Percentiles rank a stretch among this genome's conserved stretches.
phyloP scores from a whole-genome alignment of 1,140 invertebrate genomes.

The Zaprionus capensis region DNA sequence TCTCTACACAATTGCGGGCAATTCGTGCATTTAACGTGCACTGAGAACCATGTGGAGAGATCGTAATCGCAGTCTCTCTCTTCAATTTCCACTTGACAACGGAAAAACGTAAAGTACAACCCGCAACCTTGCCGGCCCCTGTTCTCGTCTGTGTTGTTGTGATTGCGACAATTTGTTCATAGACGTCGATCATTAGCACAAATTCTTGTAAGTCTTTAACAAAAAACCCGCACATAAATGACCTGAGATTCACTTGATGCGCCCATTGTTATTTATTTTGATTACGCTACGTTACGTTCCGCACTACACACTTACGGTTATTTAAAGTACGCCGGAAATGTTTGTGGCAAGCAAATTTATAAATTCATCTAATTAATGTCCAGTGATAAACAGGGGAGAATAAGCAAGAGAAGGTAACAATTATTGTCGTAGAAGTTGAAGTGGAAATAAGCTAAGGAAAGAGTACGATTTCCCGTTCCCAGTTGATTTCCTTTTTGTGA shows the following conservation, averaged over 20 bases:
- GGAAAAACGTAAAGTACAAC: background rate
- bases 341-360: slow-evolving; percentile 67
- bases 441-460: background rate
- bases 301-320: slow-evolving; percentile 22
- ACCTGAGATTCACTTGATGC: slow-evolving; percentile 27
- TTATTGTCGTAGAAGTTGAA: background rate
- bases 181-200: slow-evolving; percentile 76
- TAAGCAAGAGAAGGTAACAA: background rate
- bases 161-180: slow-evolving; percentile 77
- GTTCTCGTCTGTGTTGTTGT: slow-evolving; percentile 31
- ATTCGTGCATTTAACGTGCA: slow-evolving; percentile 56
- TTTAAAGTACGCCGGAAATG: slow-evolving; percentile 48
- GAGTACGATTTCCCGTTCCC: no score
- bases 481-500: no score
- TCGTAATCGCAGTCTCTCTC: slow-evolving; percentile 37
- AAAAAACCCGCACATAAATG: slow-evolving; percentile 15
- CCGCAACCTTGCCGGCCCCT: background rate
- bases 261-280: slow-evolving; percentile 42
- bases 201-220: slow-evolving; percentile 70
- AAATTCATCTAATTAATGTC: slow-evolving; percentile 55
- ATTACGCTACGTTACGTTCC: slow-evolving; percentile 13
- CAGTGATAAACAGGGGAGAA: background rate
- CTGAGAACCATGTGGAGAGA: slow-evolving; percentile 45
- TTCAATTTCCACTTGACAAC: slow-evolving; percentile 17
- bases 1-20: slow-evolving; percentile 60